Conservation (phyloP, 2,113 vertebrate genomes). For the Cardinalis cardinalis region DNA sequence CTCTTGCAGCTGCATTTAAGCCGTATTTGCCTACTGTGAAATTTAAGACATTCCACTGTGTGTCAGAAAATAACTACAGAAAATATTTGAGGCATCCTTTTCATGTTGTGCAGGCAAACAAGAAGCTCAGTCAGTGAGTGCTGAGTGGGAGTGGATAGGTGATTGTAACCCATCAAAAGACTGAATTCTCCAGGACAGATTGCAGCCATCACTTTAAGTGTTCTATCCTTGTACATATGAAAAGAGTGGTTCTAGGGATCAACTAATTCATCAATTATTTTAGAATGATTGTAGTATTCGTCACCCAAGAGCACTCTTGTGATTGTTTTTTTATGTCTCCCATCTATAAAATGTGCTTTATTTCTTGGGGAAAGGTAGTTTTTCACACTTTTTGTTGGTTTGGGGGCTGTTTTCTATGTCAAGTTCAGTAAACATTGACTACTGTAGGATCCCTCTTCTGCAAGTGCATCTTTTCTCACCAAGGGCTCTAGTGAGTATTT, state of each 20-base stretch:
- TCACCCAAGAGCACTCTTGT: background rate
- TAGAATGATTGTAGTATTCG: background rate
- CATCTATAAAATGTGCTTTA: background rate
- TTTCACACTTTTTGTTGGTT: background rate
- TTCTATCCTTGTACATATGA: background rate
- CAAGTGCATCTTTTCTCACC: background rate
- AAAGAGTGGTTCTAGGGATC: background rate
- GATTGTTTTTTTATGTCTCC: background rate
- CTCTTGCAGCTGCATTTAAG: background rate
- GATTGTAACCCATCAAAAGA: background rate
- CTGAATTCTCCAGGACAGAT: background rate
- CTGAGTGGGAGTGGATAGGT: background rate
- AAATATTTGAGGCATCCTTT: background rate
- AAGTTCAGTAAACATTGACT: background rate
- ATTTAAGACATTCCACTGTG: background rate
- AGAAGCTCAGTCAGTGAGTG: background rate
- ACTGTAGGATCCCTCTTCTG: background rate
- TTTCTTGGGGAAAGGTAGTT: background rate
- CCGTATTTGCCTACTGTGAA: background rate
- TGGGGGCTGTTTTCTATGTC: background rate
- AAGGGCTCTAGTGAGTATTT: background rate
- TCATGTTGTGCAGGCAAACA: background rate
- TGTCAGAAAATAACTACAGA: background rate
- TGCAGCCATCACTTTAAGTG: background rate
- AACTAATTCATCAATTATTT: background rate